Conservation (phyloP, 2,888 invertebrate species). For the Lycophotia porphyrea region DNA sequence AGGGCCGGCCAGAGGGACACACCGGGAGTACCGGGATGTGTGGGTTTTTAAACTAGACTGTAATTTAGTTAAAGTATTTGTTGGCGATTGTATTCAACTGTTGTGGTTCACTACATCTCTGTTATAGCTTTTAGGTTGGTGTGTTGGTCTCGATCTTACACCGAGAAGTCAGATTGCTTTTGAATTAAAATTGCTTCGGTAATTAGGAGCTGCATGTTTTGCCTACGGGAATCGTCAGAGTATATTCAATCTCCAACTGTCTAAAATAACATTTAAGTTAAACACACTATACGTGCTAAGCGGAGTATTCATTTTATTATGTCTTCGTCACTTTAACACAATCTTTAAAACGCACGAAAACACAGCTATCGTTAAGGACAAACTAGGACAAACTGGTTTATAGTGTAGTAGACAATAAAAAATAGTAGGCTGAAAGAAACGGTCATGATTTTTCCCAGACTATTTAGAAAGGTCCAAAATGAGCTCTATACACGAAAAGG, state of each 20-base stretch:
- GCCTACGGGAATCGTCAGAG: too few species aligned
- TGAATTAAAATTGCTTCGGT: neutral
- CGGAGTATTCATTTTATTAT: too few species aligned
- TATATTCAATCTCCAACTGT: too few species aligned
- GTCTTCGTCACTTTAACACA: neutral
- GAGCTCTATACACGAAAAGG: conserved; percentile 5
- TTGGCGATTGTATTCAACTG: neutral
- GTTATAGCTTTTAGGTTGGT: neutral
- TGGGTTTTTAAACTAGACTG: conserved; percentile 42
- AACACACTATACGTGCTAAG: too few species aligned
- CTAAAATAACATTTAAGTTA: too few species aligned
- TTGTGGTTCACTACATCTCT: neutral
- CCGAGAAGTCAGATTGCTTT: neutral
- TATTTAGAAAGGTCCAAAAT: conserved; percentile 19
- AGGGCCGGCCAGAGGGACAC: conserved; percentile 73
- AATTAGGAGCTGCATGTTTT: too few species aligned
- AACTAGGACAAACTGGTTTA: too few species aligned
- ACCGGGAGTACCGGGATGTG: conserved; percentile 61
- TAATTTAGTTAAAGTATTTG: conserved; percentile 57
- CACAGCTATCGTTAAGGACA: neutral
- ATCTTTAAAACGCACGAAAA: neutral
- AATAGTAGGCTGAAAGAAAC: too few species aligned
- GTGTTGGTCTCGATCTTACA: neutral
- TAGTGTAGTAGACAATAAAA: neutral
- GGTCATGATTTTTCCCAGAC: neutral